Evolutionary conservation across 2,113 vertebrate genomes (phyloP), one percentile per base, ranked within the genome.

Genomic region (Beaufortia kweichowensis): DNA sequence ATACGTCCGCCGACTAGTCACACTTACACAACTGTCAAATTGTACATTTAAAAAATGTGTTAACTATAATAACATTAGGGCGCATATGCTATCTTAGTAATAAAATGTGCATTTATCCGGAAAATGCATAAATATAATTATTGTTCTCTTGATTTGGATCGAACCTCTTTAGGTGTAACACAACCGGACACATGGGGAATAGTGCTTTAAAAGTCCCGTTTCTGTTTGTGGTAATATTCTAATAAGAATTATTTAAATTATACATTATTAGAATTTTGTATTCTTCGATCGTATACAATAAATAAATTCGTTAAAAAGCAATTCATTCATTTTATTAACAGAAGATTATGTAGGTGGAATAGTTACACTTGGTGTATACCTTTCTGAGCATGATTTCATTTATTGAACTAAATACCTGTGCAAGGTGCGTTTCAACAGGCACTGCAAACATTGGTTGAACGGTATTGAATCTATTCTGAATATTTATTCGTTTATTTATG

Each of bases 131-230:
- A 23, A 15, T 23, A 55, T 56, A 23, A n/a, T 15, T 55, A 12
- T 2, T 35, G 31, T 23, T 3, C 14, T 70, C 12, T 55, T 33
- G 29, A n/a, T 55, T 70, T 56, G 2, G 17, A 31, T 72, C 33
- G 55, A 59, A 43, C 69, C 23, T n/a, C 59, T 72, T 35, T 0
- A 41, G 35, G 14, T 6, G 69, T 43, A 28, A 72, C 69, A 72
- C 69, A 59, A 28, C 69, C 69, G 53, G 69, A 59, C 59, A 59
- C 23, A n/a, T n/a, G 43, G 3, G 12, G 1, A 28, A 28, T 3
- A 59, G 23, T 1, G 7, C 0, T 3, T 55, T 55, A 69, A 56
- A 70, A 1, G 67, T 70, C 48, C n/a, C 17, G 4, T 24, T 24
- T 69, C 14, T 69, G 4, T 1, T n/a, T 15, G 28, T 23, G 29